Base-by-base conservation (phyloP, 2,797 vertebrate species). In the Danio aesculapii region DNA sequence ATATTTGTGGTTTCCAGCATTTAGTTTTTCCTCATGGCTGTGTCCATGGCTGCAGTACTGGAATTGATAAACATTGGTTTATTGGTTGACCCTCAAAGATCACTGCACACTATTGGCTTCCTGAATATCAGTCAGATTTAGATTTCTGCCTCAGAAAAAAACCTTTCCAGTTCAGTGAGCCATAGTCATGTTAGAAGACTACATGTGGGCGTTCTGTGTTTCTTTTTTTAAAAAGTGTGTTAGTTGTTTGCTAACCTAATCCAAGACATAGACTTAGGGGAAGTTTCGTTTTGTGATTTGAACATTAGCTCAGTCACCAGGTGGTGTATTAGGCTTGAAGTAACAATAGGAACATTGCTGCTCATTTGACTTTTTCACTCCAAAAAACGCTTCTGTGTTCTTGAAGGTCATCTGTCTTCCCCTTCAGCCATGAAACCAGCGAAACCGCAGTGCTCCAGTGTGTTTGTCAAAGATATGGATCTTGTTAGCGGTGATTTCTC, bases 381-480 rank as follows among this genome's bases (percentile, higher is more conserved):
- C 10, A 53, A 66, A 44, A 55, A 53, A 44, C 21, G n/a, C 49
- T 19, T 3, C 64, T 76, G 5, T 13, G 17, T 21, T 64, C 30
- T 53, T 44, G 13, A 75, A 75, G 39, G 39, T 62, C 5, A 9
- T 43, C n/a, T 44, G 0, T 53, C 67, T 72, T 55, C 53, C 53
- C 41, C 11, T 30, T 63, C 44, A 17, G 46, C 21, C 58, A 14
- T 50, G 30, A 75, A 43, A 63, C 11, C 17, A 47, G n/a, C 5
- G 14, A 39, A 50, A 47, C 44, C 57, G 9, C 19, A 75, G 46
- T 8, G 8, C 16, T 44, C 7, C 8, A 39, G 61, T 43, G 44
- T 77, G 46, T 74, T 66, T 61, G 47, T 79, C 30, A 61, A 80
- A 55, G 59, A 55, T 47, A 55, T 46, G 2, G 10, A 79, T 64